Conservation (phyloP, 2,888 invertebrate genomes). For the Candidula unifasciata region DNA sequence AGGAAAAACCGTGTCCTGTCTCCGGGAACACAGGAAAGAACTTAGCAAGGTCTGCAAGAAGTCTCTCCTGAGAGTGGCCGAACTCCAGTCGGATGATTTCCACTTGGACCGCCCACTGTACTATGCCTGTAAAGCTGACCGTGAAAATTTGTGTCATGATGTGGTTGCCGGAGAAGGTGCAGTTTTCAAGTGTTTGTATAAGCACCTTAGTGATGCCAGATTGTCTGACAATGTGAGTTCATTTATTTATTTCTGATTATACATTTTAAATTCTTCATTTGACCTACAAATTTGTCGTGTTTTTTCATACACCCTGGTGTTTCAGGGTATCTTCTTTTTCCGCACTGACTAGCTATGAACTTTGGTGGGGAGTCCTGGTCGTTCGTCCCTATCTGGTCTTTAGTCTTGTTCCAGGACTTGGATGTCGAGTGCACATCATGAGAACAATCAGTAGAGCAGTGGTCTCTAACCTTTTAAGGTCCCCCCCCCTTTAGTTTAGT, state of each 20-base stretch:
- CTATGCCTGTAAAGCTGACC: slow-evolving; percentile 91
- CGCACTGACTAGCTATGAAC: no score
- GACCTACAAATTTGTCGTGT: no score
- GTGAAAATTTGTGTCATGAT: slow-evolving; percentile 85
- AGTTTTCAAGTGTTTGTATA: slow-evolving; percentile 92
- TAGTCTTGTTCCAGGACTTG: no score
- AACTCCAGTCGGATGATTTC: slow-evolving; percentile 92
- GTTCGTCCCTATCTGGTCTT: no score
- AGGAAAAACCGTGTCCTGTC: slow-evolving; percentile 89
- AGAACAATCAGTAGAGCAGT: no score
- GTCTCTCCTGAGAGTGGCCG: slow-evolving; percentile 89
- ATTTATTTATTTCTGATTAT: neutral
- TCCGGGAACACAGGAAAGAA: slow-evolving; percentile 82
- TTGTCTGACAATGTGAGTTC: slow-evolving; percentile 79
- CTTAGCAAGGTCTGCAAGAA: slow-evolving; percentile 83
- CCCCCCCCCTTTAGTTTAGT: no score
- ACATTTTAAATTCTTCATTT: no score
- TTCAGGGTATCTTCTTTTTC: no score
- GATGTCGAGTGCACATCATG: no score
- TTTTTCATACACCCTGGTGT: no score
- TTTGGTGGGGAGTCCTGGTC: no score
- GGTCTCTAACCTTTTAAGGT: no score
- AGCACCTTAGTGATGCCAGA: slow-evolving; percentile 86
- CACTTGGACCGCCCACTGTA: slow-evolving; percentile 93
- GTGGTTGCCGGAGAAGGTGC: slow-evolving; percentile 87